Conservation (phyloP, 2,888 invertebrate species). For the Pristionchus entomophagus region DNA sequence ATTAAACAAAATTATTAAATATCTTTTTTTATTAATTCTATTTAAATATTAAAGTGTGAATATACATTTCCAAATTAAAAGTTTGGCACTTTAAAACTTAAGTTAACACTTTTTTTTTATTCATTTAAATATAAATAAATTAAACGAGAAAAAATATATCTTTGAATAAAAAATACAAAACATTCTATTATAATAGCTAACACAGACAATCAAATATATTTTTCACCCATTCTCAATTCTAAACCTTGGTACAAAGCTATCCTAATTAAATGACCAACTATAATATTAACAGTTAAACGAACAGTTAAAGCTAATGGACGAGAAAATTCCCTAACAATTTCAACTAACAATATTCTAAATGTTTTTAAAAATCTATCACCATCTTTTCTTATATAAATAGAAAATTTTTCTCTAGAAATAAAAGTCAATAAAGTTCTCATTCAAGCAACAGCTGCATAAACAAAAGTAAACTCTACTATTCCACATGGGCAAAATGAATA, state of each 20-base stretch:
- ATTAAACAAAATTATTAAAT: too few species aligned
- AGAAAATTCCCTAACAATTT: constrained; percentile 67
- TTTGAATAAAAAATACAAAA: constrained; percentile 71
- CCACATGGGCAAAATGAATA: constrained; percentile 69
- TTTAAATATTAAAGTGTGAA: constrained; percentile 60
- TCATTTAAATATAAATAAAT: constrained; percentile 66
- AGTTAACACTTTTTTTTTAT: constrained; percentile 63
- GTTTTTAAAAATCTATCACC: constrained; percentile 64
- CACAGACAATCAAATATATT: constrained; percentile 63
- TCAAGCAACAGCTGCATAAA: constrained; percentile 71
- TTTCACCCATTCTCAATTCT: constrained; percentile 59
- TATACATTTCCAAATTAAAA: constrained; percentile 69
- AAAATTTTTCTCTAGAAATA: constrained; percentile 66
- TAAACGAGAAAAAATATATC: constrained; percentile 68
- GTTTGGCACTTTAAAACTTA: constrained; percentile 65
- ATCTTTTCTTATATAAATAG: constrained; percentile 64
- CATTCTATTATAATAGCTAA: constrained; percentile 67
- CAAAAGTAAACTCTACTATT: constrained; percentile 79
- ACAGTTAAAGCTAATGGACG: constrained; percentile 68
- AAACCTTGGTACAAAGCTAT: constrained; percentile 61
- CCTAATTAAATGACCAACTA: constrained; percentile 67
- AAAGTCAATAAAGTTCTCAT: constrained; percentile 63
- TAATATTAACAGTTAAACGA: constrained; percentile 70
- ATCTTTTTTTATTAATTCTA: too few species aligned
- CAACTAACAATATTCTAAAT: constrained; percentile 63